phyloP scores from a whole-genome alignment of 2,113 vertebrate species.

The Cathartes aura region DNA sequence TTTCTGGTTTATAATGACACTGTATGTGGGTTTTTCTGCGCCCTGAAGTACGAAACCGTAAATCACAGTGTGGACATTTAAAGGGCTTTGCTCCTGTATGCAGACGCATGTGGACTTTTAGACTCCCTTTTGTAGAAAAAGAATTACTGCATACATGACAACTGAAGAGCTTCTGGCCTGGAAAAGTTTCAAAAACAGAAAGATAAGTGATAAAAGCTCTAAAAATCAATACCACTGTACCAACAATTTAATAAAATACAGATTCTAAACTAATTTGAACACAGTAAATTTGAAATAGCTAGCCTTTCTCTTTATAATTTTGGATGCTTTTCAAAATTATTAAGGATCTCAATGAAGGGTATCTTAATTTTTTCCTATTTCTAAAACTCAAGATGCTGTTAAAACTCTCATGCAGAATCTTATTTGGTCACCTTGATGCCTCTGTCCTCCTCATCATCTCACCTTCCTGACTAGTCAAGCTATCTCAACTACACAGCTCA shows the following conservation, averaged over 20 bases:
- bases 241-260: neutral
- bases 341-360: neutral
- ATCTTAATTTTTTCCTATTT: neutral
- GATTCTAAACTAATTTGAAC: neutral
- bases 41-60: constrained; percentile 95
- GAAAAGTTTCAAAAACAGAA: neutral
- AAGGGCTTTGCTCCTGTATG: constrained; percentile 98
- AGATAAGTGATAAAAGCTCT: neutral
- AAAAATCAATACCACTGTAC: neutral
- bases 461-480: neutral
- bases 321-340: neutral
- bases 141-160: constrained; percentile 98
- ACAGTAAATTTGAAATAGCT: neutral
- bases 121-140: constrained; percentile 97
- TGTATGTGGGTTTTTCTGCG: constrained; percentile 98
- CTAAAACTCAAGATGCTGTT: neutral
- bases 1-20: constrained; percentile 87
- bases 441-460: neutral
- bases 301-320: neutral
- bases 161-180: constrained; percentile 97
- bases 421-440: neutral
- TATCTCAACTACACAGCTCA: neutral
- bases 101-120: constrained; percentile 99
- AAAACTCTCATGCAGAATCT: neutral
- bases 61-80: constrained; percentile 95